Base-by-base conservation (phyloP, 1,140 invertebrate genomes). In the Lepidurus apus region DNA sequence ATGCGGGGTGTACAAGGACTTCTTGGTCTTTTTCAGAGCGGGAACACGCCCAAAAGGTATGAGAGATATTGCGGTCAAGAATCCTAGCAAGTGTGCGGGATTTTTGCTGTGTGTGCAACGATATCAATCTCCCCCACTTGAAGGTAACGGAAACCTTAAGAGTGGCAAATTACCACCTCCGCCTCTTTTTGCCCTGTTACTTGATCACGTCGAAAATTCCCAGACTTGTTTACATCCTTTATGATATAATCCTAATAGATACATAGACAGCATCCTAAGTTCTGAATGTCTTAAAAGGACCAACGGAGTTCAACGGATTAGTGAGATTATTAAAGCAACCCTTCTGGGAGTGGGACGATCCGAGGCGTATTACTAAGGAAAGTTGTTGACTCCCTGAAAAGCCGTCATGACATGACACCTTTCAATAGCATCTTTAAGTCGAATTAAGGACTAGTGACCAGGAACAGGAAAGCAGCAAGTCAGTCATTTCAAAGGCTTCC, bases 121-220 rank as follows among this genome's bases (percentile, higher is more conserved):
- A 65, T 65, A 65, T 65, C 53, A 65, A 65, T 65, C 53, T 65
- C 53, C 53, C 53, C 53, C 53, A 65, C 53, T 65, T 65, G 21
- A 65, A 65, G 53, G 53, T 65, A 65, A 65, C 53, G 53, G 53
- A 65, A 65, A 65, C 53, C 53, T 65, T 65, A 65, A 65, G 6
- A 65, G n/a, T 65, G 2, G 21, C 53, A 21, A 65, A 65, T 65
- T 65, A 65, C 53, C 53, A 65, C 53, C 53, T 65, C 21, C 53
- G 5, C 21, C 53, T 13, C 53, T 65, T 65, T 13, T 21, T 65
- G 17, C 17, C 17, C 53, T 5, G 17, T 21, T n/a, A 65, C 17
- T 4, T 17, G 53, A 65, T 21, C 53, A 34, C 34, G 34, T 4
- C 2, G 4, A 34, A 34, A 34, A 34, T 34, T 34, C 34, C 4